Percentiles rank a stretch among this genome's conserved stretches.
phyloP scores from a whole-genome alignment of 2,797 vertebrate genomes.

The Craterocephalus amniculus region DNA sequence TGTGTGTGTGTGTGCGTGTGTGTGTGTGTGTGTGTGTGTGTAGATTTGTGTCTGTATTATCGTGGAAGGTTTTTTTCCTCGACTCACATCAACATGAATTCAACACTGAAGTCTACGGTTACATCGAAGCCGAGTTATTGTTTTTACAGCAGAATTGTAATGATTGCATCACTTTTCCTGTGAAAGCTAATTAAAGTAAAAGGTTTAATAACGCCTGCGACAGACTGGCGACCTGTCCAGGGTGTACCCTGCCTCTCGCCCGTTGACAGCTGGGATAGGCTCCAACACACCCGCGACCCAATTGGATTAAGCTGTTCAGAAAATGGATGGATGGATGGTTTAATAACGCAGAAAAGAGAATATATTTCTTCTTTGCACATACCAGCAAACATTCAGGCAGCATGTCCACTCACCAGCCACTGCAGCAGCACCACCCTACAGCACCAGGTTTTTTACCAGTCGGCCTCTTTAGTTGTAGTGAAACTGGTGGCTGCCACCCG shows the following conservation, averaged over 20 bases:
- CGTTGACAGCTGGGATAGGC: too few species aligned
- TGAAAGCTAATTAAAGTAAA: neutral
- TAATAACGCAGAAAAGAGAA: neutral
- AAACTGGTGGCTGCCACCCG: too few species aligned
- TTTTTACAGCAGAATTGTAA: neutral
- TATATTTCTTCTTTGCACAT: neutral
- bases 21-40: slow-evolving; percentile 8
- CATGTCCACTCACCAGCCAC: neutral
- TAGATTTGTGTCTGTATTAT: slow-evolving; percentile 2
- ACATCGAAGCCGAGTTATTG: neutral
- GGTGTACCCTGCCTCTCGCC: too few species aligned
- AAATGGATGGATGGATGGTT: too few species aligned
- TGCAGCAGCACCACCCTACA: too few species aligned
- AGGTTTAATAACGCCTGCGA: too few species aligned
- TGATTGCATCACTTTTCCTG: neutral
- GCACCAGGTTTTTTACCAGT: too few species aligned
- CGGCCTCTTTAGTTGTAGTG: too few species aligned
- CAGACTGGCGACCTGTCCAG: too few species aligned
- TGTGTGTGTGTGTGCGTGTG: slow-evolving; percentile 16
- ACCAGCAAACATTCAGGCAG: neutral
- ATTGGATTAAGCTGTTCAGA: too few species aligned
- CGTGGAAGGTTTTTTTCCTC: neutral
- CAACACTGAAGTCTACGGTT: neutral
- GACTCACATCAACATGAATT: neutral
- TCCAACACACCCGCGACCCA: too few species aligned